Base-by-base conservation (phyloP, 2,888 invertebrate species). In the Oscheius sp. region DNA sequence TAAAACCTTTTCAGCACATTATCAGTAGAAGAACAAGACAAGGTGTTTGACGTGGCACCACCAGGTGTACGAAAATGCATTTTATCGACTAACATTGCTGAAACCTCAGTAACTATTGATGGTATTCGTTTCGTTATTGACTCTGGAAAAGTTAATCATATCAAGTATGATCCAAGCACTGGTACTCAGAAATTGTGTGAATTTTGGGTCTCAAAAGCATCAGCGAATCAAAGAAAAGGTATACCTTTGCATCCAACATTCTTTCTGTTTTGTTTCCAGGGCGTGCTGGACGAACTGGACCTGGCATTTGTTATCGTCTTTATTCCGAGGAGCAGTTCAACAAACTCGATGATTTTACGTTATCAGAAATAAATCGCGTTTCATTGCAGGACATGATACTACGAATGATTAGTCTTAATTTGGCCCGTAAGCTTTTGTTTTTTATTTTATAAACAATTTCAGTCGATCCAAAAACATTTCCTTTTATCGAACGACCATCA, bases 31-130 rank as follows among this genome's bases (percentile, higher is more conserved):
- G 96, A 98, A 85, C 98, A 98, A 88, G 96, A 98, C 86, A 95
- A 94, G 89, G 95, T 88, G 6, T 98, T 98, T 86, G 94, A 96
- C 86, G 93, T 94, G 84, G 91, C 96, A 0, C 96, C 96, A 0
- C 93, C 94, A 65, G 94, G 95, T 3, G 91, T 94, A 2, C 90
- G 98, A 63, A 98, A 98, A 87, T 97, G 96, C 87, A 94, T 98
- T 70, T 91, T 98, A 0, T 94, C 95, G 0, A 98, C 98, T 0
- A 98, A 98, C 86, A 97, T 98, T 68, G 96, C 98, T 0, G 98
- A 98, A 89, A 98, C 98, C 0, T 96, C 96, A 0, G 92, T 98
- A 2, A 98, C 98, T 0, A 96, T 98, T 64, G 98, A 98, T 86
- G 97, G 97, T 0, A 92, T 98, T 63, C 90, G 97, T 83, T 98